A percentile compares a stretch with the other conserved stretches of the same genome.
Conservation (phyloP, 37 sponge, comb jelly and placozoan genomes). For the Spongilla lacustris region DNA sequence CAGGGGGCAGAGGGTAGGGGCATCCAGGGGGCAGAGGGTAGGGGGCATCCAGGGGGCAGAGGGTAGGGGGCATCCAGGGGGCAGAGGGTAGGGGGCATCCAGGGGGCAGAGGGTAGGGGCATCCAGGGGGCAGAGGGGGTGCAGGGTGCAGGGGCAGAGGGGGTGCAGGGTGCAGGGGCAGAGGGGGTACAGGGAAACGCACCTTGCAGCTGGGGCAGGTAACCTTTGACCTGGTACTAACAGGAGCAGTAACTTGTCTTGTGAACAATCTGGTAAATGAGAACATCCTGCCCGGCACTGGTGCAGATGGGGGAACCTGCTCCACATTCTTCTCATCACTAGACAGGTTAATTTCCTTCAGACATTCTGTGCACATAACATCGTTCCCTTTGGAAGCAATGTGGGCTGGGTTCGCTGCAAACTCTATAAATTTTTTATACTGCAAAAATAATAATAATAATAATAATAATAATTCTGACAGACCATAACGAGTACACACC, state of each 20-base stretch:
- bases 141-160: too few species aligned
- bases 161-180: too few species aligned
- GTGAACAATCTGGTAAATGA: neutral
- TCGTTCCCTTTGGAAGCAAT: conserved; percentile 22
- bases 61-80: too few species aligned
- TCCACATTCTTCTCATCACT: neutral
- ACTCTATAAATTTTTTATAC: conserved; percentile 44
- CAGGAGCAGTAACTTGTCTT: neutral
- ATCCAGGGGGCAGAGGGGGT: too few species aligned
- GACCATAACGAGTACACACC: too few species aligned
- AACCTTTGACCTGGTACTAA: neutral
- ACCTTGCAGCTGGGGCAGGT: neutral
- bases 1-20: too few species aligned
- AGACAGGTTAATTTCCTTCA: conserved; percentile 22
- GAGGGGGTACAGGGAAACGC: neutral
- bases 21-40: too few species aligned
- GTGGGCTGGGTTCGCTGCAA: conserved; percentile 1
- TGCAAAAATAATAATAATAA: neutral
- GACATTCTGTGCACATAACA: conserved; percentile 28
- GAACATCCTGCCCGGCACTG: neutral
- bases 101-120: too few species aligned
- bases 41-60: too few species aligned
- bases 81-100: too few species aligned
- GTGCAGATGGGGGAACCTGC: neutral
- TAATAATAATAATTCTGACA: too few species aligned